Evolutionary conservation across 23 tunicate genomes (phyloP).

Genomic region (Ciona savignyi): DNA sequence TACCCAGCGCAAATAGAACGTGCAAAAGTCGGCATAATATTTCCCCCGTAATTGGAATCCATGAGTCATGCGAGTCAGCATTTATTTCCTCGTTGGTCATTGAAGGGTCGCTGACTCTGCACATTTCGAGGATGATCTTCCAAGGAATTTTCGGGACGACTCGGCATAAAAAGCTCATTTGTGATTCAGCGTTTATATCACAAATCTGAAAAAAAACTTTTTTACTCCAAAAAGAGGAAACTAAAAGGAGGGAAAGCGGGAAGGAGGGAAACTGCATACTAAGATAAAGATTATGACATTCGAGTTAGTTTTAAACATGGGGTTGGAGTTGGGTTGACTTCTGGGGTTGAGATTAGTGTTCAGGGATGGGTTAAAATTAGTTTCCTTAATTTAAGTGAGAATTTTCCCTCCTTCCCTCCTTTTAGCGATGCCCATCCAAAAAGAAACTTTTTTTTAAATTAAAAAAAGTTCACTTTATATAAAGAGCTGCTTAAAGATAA

Average conservation of each 20-base stretch:
- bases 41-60: constrained; percentile 39
- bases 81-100: not conserved
- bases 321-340: no score
- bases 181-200: constrained; percentile 10
- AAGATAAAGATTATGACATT: no score
- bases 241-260: no score
- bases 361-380: no score
- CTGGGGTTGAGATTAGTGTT: no score
- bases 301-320: no score
- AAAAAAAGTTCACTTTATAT: no score
- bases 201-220: constrained; percentile 20
- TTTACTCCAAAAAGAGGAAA: not conserved
- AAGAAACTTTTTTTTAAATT: no score
- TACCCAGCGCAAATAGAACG: constrained; percentile 34
- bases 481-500: no score
- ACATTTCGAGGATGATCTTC: constrained; percentile 44
- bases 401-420: no score
- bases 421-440: no score
- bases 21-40: constrained; percentile 51
- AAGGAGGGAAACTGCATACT: no score
- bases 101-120: not conserved
- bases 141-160: constrained; percentile 50
- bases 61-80: constrained; percentile 2
- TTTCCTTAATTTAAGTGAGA: not conserved
- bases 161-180: constrained; percentile 40